Evolutionary conservation across 2,797 vertebrate species (phyloP).

Genomic region (Dendrocincla tyrannina): DNA sequence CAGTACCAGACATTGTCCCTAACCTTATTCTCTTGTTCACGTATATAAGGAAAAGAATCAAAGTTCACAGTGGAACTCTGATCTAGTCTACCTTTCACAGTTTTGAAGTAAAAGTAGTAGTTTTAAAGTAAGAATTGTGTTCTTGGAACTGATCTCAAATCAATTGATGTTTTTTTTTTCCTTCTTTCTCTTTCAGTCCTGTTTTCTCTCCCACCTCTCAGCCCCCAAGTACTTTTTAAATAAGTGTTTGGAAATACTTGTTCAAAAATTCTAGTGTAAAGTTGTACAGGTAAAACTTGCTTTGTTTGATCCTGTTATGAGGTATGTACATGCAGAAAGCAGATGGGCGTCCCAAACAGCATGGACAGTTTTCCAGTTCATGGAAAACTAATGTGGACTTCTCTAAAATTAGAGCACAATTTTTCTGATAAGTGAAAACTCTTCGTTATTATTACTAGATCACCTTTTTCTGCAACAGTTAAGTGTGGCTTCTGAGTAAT

Average conservation of each 20-base stretch:
- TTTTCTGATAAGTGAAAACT: not conserved
- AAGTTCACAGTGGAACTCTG: not conserved
- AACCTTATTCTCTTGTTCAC: not conserved
- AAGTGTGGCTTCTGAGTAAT: not conserved
- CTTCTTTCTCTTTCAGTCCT: not conserved
- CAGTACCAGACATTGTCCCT: not conserved
- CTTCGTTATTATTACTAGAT: not conserved
- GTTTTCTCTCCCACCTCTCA: not conserved
- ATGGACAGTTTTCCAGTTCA: not conserved
- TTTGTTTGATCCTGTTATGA: not conserved
- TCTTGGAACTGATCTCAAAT: not conserved
- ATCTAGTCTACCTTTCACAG: not conserved
- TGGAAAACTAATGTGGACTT: not conserved
- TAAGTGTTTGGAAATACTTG: not conserved
- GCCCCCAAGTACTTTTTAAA: not conserved
- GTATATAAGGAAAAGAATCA: not conserved
- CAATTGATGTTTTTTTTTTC: not conserved
- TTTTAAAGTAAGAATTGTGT: not conserved
- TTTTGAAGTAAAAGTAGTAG: not conserved
- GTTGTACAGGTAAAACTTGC: not conserved
- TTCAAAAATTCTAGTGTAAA: not conserved
- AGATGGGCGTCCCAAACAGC: not conserved
- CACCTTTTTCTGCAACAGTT: not conserved
- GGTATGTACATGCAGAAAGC: not conserved
- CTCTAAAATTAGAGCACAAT: not conserved